Base-by-base conservation (phyloP, 2,888 invertebrate genomes). In the Nycteola revayana region DNA sequence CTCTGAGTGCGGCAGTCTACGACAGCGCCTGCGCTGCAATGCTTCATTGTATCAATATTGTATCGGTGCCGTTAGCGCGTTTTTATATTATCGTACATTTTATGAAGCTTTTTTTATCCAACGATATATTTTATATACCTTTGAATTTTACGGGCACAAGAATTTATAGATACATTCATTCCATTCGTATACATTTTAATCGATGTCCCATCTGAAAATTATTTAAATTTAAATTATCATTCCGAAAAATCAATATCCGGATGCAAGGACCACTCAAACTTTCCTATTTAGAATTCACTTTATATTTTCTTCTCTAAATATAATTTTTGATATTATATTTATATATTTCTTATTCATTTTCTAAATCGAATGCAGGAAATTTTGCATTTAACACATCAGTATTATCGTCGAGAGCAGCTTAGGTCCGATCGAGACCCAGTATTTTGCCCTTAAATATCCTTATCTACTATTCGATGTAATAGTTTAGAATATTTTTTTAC, bases 181-280 rank as follows among this genome's bases (percentile, higher is more conserved):
- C n/a, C n/a, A n/a, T n/a, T n/a, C n/a, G n/a, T n/a, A n/a, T n/a
- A n/a, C n/a, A n/a, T n/a, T n/a, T n/a, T 42, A 45, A 38, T 58
- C 51, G 44, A 56, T 45, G 20, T 31, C 60, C 54, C 53, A 41
- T 37, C 40, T 37, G 38, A 36, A 41, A 43, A 47, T 42, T 44
- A 32, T 41, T 42, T 42, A 36, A 42, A 42, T 38, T 34, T 40
- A 46, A 46, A 47, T 49, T 53, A 41, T 59, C 49, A 58, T 52
- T 45, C 59, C 49, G 47, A 59, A 55, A 62, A 55, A 60, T 44
- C 34, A 18, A 35, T 52, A 73, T 68, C 68, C 76, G 76, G 75
- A 82, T 91, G 92, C 93, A 93, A 93, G 93, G 93, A 93, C 93
- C 93, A 93, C 93, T 93, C 93, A 93, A 93, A 92, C 83, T 90